Base-by-base conservation (phyloP, 2,888 invertebrate species). In the Temnothorax unifasciatus region DNA sequence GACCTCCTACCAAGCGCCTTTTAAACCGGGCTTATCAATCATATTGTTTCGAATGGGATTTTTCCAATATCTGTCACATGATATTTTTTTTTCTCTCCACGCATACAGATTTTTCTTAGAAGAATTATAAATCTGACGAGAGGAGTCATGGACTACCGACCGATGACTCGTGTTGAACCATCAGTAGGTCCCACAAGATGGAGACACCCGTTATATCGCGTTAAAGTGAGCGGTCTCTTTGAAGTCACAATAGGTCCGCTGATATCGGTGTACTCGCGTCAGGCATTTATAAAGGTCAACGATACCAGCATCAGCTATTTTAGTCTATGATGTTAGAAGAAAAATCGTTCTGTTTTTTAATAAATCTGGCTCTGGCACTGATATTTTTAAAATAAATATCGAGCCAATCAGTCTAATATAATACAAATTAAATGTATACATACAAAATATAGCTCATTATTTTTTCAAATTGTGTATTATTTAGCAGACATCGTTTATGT, bases 171-270 rank as follows among this genome's bases (percentile, higher is more conserved):
- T 68, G 29, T 21, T 61, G 25, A 38, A 81, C 54, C 47, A 52
- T 52, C 41, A 38, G 21, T 82, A 54, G 63, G 57, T 82, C 44
- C 44, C 79, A 21, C 38, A 21, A 76, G 82, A 81, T 81, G 79
- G 59, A 47, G 79, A 50, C 73, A 81, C 47, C 59, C 73, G 34
- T 34, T 71, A 59, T 11, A 47, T 18, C 11, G 21, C n/a, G 71
- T 13, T 18, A 34, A 57, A 69, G 21, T 21, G 3, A 59, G 59
- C 59, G 71, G 47, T 21, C 54, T n/a, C 57, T 59, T 59, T 6
- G 34, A 75, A 75, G 29, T 9, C 11, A 21, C 47, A 44, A 34
- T 9, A 41, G 57, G 11, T 25, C 11, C 18, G 25, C 29, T 59
- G 29, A 74, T 74, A 44, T 29, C 54, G 41, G 13, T n/a, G 18